phyloP scores from a whole-genome alignment of 2,113 vertebrate species.

The Onychostruthus taczanowskii region DNA sequence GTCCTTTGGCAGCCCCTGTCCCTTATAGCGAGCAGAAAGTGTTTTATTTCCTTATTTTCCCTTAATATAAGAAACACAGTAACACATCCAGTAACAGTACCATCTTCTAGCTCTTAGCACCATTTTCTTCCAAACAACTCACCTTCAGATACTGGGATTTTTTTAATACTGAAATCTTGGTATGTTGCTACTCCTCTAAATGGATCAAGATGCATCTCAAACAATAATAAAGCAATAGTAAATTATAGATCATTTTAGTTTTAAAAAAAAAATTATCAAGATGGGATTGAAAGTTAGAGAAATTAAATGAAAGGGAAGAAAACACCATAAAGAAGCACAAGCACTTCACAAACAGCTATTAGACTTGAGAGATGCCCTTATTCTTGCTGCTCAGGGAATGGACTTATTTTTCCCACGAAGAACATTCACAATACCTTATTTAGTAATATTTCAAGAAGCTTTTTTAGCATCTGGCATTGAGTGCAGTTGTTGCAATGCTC shows the following conservation, averaged over 20 bases:
- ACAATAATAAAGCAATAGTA: neutral
- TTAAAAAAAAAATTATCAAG: neutral
- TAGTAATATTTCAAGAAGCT: constrained; percentile 43
- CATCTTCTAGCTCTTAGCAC: neutral
- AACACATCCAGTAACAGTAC: neutral
- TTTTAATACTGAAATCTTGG: neutral
- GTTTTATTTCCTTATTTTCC: neutral
- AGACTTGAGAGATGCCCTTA: neutral
- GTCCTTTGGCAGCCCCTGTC: rapidly evolving
- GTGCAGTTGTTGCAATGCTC: neutral
- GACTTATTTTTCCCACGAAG: constrained; percentile 1
- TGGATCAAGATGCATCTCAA: neutral
- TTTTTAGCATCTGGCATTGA: constrained; percentile 39
- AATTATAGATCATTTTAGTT: neutral
- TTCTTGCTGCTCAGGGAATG: neutral
- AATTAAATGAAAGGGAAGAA: constrained; percentile 4
- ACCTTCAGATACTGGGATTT: neutral
- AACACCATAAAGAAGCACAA: neutral
- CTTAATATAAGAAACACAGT: neutral
- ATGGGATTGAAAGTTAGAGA: neutral
- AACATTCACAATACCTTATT: constrained; percentile 44
- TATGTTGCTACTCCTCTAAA: neutral
- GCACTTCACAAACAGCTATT: neutral
- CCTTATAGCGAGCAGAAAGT: neutral
- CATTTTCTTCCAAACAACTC: neutral